phyloP scores from a whole-genome alignment of 1,140 invertebrate genomes.

The Lordiphosa clarofinis region DNA sequence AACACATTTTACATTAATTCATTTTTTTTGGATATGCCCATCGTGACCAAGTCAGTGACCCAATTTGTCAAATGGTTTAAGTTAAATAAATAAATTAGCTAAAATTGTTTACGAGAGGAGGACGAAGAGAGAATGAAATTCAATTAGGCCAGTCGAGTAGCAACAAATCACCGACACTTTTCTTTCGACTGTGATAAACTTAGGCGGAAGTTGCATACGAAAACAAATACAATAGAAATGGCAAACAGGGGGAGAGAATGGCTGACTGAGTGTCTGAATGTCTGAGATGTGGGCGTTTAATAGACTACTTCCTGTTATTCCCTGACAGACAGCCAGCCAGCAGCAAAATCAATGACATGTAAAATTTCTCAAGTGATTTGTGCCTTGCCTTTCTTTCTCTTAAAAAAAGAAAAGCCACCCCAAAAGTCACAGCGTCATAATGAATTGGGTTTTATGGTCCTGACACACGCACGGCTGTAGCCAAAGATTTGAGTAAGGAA shows the following conservation, averaged over 20 bases:
- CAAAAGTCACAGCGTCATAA: slow-evolving; percentile 23
- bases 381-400: slow-evolving; percentile 12
- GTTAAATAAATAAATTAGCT: slow-evolving; percentile 52
- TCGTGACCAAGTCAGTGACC: slow-evolving; percentile 14
- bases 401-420: slow-evolving; percentile 13
- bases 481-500: slow-evolving; percentile 2
- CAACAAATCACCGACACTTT: slow-evolving; percentile 38
- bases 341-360: slow-evolving; percentile 43
- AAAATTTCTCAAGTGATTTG: slow-evolving; percentile 58
- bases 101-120: slow-evolving; percentile 21
- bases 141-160: slow-evolving; percentile 47
- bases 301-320: slow-evolving; percentile 60
- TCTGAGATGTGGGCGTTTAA: slow-evolving; percentile 37
- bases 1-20: neutral
- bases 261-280: slow-evolving; percentile 24
- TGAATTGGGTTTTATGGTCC: slow-evolving; percentile 26
- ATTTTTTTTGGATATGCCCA: neutral
- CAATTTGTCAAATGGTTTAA: slow-evolving; percentile 51
- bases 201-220: slow-evolving; percentile 33
- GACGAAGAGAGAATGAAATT: slow-evolving; percentile 36
- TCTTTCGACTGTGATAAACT: slow-evolving; percentile 27
- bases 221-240: slow-evolving; percentile 17
- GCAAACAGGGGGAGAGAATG: slow-evolving; percentile 1
- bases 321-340: slow-evolving; percentile 9
- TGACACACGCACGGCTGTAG: slow-evolving; percentile 39